Percentiles rank a stretch among this genome's conserved stretches.
These are phyloP conservation scores for Caenorhabditis sp. DNA, from an alignment of 2,888 invertebrate genomes.

Conservation along the genomic window DNA sequence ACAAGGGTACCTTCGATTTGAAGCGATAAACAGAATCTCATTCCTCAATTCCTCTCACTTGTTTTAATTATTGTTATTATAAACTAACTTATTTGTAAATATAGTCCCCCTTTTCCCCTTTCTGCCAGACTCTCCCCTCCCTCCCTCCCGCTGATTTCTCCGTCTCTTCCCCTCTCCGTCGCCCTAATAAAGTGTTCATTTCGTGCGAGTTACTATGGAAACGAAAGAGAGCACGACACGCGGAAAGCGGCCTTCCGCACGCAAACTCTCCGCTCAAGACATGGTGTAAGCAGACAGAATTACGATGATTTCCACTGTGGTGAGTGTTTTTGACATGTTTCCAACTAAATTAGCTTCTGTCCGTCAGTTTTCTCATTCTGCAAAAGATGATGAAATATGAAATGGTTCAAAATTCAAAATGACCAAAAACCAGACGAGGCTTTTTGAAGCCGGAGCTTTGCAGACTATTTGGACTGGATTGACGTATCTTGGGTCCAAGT, in stretches of 20 bases:
- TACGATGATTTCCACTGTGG: conserved; percentile 43
- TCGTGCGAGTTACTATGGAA: conserved; percentile 15
- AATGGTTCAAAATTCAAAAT: too few species aligned
- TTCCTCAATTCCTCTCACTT: neutral
- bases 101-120: conserved; percentile 9
- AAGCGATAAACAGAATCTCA: conserved; percentile 7
- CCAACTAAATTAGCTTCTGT: too few species aligned
- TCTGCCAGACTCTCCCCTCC: conserved; percentile 14
- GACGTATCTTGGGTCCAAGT: too few species aligned
- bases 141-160: conserved; percentile 10
- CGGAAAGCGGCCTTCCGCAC: conserved; percentile 43
- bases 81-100: conserved; percentile 41
- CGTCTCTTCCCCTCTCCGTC: neutral
- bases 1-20: conserved; percentile 16
- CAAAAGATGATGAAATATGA: too few species aligned
- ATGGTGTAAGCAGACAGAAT: conserved; percentile 12
- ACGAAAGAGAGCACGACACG: conserved; percentile 5
- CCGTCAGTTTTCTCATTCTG: too few species aligned
- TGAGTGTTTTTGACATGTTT: conserved; percentile 4
- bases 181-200: conserved; percentile 15
- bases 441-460: too few species aligned
- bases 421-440: too few species aligned
- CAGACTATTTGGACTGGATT: too few species aligned
- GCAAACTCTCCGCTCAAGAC: conserved; percentile 13
- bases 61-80: neutral